Evolutionary conservation across 2,888 invertebrate species (phyloP), one percentile per base, ranked within the genome.

Genomic region (Portevinia maculata): DNA sequence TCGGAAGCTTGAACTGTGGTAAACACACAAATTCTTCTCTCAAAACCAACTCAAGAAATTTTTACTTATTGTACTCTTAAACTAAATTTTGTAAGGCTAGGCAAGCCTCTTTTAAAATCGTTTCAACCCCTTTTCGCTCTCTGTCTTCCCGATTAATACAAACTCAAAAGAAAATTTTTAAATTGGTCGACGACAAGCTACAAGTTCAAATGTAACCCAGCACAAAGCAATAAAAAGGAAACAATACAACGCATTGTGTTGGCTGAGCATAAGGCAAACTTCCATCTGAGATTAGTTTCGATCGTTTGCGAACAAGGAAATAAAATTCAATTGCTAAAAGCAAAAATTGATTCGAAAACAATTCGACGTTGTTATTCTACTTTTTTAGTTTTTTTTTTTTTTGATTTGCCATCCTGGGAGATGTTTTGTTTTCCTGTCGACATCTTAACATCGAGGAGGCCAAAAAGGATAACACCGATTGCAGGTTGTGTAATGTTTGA

Each of bases 281-380:
- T 60, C 52, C 50, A 50, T 59, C 30, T 11, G 39, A 52, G 71
- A 71, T 71, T 60, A 71, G 71, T 52, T 52, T 41, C 52, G 60
- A 60, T 71, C 60, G 41, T 44, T 41, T 39, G 60, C 21, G 71
- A 71, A 62, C 60, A 71, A 62, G 46, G 21, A 71, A 62, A 84
- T 76, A 78, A 75, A 75, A 84, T 79, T 65, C 59, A 74, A 84
- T 79, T 60, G 62, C 75, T 64, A 76, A 75, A 64, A 64, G 83
- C 76, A 74, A 46, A 84, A 85, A 85, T 85, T 78, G 79, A 85
- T 83, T 85, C 57, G 50, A 48, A 57, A 62, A 73, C 71, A 73
- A 73, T 73, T 73, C 62, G 13, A 70, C 15, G 37, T 62, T 13
- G 21, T 37, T 19, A 44, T 44, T 19, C 19, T 44, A 19, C 9